Base-by-base conservation (phyloP, 2,797 vertebrate species). In the Huso huso region DNA sequence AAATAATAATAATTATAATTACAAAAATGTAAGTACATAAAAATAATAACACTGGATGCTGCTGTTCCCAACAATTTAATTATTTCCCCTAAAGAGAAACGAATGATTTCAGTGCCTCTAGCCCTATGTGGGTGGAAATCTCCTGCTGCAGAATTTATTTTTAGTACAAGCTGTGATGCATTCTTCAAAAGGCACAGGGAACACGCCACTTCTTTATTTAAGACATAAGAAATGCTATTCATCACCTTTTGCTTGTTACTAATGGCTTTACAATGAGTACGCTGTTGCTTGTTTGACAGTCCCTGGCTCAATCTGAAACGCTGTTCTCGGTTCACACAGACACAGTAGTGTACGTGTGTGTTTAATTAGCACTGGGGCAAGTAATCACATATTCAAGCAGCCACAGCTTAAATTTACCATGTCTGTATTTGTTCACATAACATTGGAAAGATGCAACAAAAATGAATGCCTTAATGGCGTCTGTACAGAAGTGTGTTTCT, bases 161-260 rank as follows among this genome's bases (percentile, higher is more conserved):
- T 58, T 58, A 58, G 55, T 58, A 58, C 10, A 58, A 58, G 15
- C 12, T 58, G 55, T 58, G 55, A 15, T 58, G 12, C 15, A 58
- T n/a, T 15, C 55, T 58, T 58, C 55, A 7, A 58, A 58, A 58
- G 55, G 55, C 55, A 11, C 10, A 4, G 55, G 55, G 55, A 58
- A 58, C 55, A 58, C 12, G 15, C 55, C 55, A 11, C 55, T 58
- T 18, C 15, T 18, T 15, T 58, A 58, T 58, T 7, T 58, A 58
- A 58, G 55, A n/a, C 55, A n/a, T 11, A 58, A n/a, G n/a, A 58
- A 58, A 58, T 58, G 55, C 55, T 13, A 58, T 58, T 58, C 55
- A 58, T 58, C 55, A 58, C 55, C 55, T n/a, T 7, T 6, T 11
- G 7, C 55, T 58, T n/a, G 15, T 58, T 58, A 13, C 55, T 58